Base-by-base conservation (phyloP, 2,888 invertebrate genomes). In the Alloplasta piceator region DNA sequence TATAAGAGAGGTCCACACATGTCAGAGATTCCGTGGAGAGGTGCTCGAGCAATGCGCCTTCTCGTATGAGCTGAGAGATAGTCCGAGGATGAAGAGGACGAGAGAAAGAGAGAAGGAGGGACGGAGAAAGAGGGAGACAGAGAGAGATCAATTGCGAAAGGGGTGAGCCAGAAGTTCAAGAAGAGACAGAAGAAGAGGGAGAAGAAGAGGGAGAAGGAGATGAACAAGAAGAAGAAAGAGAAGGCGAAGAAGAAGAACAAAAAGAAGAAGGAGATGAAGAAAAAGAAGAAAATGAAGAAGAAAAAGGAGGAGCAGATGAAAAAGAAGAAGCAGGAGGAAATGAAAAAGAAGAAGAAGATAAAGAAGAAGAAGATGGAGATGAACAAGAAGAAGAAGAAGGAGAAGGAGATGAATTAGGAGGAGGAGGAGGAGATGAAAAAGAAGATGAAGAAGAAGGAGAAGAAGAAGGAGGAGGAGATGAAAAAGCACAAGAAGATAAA, bases 221-320 rank as follows among this genome's bases (percentile, higher is more conserved):
- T 12, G 12, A 50, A 50, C 1, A 50, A 38, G 60, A 16, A 39
- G n/a, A 5, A 12, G 16, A 60, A 4, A 5, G 2, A 70, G 80
- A 75, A 72, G 58, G 76, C 72, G 58, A 56, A 60, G 60, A 41
- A 63, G 39, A 78, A 55, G 68, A 66, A 52, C 64, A 55, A 60
- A 75, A 83, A 48, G 66, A 12, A 64, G 58, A 5, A 46, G 38
- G 43, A 60, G 38, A 60, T 38, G 61, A 26, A 50, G 41, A 61
- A 61, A 58, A 70, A 36, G 43, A 50, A n/a, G 67, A 43, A 60
- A 7, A 50, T 12, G n/a, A n/a, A n/a, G n/a, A n/a, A n/a, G n/a
- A n/a, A n/a, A 46, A 43, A 55, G 50, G 39, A 5, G n/a, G 5
- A 10, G n/a, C n/a, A 63, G 61, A 60, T 46, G 43, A 78, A 43